Conservation (phyloP, 2,888 invertebrate species). For the Eledona agricola region DNA sequence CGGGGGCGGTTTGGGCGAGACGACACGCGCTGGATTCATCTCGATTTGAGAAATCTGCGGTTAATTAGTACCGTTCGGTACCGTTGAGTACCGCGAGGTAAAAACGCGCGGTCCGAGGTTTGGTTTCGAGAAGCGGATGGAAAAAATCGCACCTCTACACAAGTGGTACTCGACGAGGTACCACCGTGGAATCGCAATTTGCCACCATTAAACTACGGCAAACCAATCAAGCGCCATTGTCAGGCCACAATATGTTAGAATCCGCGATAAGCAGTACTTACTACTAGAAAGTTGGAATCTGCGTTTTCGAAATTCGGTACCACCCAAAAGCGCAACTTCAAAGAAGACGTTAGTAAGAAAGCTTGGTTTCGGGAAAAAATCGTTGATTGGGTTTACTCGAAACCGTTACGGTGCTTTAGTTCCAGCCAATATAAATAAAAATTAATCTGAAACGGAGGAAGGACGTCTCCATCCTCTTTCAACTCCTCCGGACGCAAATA, state of each 20-base stretch:
- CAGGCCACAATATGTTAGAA: background rate
- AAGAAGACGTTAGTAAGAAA: constrained; percentile 8
- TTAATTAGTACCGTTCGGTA: too few species aligned
- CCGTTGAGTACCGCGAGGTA: too few species aligned
- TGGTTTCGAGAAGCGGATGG: background rate
- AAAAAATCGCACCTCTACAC: too few species aligned
- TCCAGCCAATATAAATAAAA: too few species aligned
- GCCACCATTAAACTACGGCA: too few species aligned
- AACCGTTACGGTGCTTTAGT: too few species aligned
- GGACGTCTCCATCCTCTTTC: too few species aligned
- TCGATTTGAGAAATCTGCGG: too few species aligned
- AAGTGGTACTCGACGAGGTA: background rate
- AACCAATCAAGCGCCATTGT: background rate
- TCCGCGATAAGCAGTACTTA: background rate
- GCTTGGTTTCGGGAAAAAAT: constrained; percentile 13
- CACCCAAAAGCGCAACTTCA: constrained; percentile 5
- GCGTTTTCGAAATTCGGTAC: background rate
- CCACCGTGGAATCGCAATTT: too few species aligned
- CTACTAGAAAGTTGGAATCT: background rate
- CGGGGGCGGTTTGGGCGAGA: constrained; percentile 11
- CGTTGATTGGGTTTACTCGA: constrained; percentile 24
- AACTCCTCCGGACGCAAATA: too few species aligned
- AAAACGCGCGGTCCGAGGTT: background rate
- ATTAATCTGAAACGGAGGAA: too few species aligned
- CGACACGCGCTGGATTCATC: constrained; percentile 2